phyloP scores from a whole-genome alignment of 2,888 invertebrate species.

The Erebia palarica region DNA sequence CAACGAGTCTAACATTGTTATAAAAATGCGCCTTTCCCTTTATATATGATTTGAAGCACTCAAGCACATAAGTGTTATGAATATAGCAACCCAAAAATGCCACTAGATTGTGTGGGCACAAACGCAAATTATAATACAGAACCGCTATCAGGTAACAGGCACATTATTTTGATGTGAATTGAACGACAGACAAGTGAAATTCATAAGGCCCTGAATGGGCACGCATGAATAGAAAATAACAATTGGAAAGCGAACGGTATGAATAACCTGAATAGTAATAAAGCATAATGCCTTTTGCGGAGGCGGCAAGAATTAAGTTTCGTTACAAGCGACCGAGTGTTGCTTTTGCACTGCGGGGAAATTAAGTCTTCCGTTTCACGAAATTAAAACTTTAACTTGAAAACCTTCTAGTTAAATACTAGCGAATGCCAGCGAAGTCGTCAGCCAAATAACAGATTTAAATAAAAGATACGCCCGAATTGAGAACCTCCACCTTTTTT shows the following conservation, averaged over 20 bases:
- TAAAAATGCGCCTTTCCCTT: neutral
- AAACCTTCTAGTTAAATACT: neutral
- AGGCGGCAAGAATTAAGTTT: conserved; percentile 42
- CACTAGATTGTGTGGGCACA: conserved; percentile 30
- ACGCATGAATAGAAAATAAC: conserved; percentile 47
- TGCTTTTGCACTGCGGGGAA: conserved; percentile 17
- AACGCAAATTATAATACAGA: conserved; percentile 31
- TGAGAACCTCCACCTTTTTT: too few species aligned
- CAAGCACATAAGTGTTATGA: neutral
- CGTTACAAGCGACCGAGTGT: conserved; percentile 20
- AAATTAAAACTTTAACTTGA: conserved; percentile 5
- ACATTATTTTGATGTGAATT: conserved; percentile 30
- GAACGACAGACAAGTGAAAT: conserved; percentile 46
- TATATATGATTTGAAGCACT: conserved; percentile 4
- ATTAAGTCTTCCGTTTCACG: conserved; percentile 2
- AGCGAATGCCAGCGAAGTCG: neutral
- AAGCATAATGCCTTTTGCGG: conserved; percentile 35
- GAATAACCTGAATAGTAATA: conserved; percentile 44
- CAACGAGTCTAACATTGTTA: too few species aligned
- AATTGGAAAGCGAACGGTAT: conserved; percentile 53
- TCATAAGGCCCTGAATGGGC: conserved; percentile 47
- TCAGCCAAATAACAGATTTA: too few species aligned
- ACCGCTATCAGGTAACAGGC: conserved; percentile 25
- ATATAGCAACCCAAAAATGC: conserved; percentile 9
- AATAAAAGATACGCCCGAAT: too few species aligned